Evolutionary conservation across 2,797 vertebrate genomes (phyloP), one percentile per base, ranked within the genome.

Genomic region (Novumbra hubbsi): DNA sequence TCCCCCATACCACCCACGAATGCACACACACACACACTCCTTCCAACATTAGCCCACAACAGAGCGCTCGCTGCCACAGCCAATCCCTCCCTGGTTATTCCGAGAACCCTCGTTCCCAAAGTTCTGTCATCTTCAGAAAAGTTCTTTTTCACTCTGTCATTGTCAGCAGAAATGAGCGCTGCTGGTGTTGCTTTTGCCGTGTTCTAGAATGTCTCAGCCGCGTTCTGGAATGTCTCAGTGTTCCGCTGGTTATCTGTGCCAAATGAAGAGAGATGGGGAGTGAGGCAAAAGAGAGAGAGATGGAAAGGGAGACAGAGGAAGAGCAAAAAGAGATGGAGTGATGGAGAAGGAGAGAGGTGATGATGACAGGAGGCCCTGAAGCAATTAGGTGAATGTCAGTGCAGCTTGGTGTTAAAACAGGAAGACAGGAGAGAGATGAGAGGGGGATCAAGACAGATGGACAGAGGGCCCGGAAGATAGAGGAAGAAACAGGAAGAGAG

Each of bases 1-100:
- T 45, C 41, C 41, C 41, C 41, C 41, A n/a, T n/a, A n/a, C n/a
- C 41, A 60, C 65, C 60, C 72, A 77, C n/a, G 34, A 28, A 62
- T 34, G 55, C 34, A 64, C 27, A 48, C 34, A 48, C 17, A 71
- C 14, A 67, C 30, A 64, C 70, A 71, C 66, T 8, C 41, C 11
- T 45, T 7, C 41, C 7, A 45, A 8, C 41, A 12, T 45, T 45
- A 45, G 41, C 41, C 41, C 41, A 45, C 41, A 45, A 21, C n/a
- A 0, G 8, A 21, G 11, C 19, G 19, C 4, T 57, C n/a, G n/a
- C n/a, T 55, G n/a, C n/a, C 9, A 4, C 52, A 57, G 52, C 2
- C 8, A 21, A 7, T 21, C 52, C 52, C 69, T 15, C 24, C 67
- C 63, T 27, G 1, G 28, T 16, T 50, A 45, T 38, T 41, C 32